Conservation (phyloP, 2,888 invertebrate genomes). For the Gryllus longicercus region DNA sequence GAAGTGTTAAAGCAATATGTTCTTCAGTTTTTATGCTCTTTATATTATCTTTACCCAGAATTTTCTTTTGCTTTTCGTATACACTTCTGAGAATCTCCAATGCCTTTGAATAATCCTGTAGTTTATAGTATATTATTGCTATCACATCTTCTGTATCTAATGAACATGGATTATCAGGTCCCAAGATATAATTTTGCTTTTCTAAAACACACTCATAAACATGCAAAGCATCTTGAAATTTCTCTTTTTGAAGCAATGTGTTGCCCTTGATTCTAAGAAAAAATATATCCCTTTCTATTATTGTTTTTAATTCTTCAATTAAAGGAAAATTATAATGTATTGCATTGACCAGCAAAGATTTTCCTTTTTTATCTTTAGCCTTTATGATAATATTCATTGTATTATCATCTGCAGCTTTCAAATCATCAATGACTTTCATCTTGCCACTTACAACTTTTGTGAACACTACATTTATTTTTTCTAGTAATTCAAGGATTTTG, state of each 20-base stretch:
- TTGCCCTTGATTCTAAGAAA: neutral
- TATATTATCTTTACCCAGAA: neutral
- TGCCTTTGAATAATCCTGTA: neutral
- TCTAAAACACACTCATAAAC: neutral
- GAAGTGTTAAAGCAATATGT: conserved; percentile 26
- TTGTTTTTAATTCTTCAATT: neutral
- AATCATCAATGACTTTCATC: neutral
- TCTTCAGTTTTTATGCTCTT: neutral
- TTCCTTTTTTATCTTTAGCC: neutral
- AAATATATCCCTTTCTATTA: neutral
- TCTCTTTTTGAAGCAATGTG: neutral
- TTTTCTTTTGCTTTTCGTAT: neutral
- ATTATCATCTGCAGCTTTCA: neutral
- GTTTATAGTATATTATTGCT: neutral
- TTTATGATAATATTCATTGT: neutral
- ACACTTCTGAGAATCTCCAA: neutral
- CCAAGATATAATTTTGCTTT: neutral
- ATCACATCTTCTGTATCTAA: neutral
- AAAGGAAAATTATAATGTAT: neutral
- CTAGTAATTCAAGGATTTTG: neutral
- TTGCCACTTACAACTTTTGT: neutral
- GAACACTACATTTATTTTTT: neutral
- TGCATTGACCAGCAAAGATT: neutral
- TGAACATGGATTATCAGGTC: neutral
- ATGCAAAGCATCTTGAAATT: neutral